Conservation (phyloP, 2,797 vertebrate genomes). For the Hyperoplus lanceolatus region DNA sequence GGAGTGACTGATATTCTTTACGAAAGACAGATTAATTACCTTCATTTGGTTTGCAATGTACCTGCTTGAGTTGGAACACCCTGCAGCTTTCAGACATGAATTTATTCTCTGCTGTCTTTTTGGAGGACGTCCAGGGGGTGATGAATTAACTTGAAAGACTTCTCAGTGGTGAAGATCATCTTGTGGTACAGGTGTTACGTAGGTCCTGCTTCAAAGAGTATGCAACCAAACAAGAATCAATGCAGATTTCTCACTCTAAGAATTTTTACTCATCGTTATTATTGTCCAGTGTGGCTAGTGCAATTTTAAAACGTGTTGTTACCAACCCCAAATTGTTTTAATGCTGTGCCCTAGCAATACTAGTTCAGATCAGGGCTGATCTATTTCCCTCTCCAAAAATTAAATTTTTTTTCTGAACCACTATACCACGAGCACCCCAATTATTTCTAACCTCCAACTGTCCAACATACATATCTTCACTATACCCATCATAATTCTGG, state of each 20-base stretch:
- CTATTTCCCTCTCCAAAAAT: conserved; percentile 19
- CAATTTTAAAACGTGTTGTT: conserved; percentile 51
- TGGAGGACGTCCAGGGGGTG: conserved; percentile 75
- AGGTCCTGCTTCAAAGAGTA: conserved; percentile 38
- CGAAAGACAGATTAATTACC: conserved; percentile 73
- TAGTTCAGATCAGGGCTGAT: conserved; percentile 19
- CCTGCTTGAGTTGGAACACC: conserved; percentile 68
- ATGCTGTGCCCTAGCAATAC: background rate
- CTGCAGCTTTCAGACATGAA: conserved; percentile 62
- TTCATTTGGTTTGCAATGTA: conserved; percentile 65
- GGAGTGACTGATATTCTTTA: conserved; percentile 54
- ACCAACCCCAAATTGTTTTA: conserved; percentile 38
- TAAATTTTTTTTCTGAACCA: background rate
- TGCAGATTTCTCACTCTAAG: conserved; percentile 24
- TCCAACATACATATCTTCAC: conserved; percentile 12
- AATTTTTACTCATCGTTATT: conserved; percentile 9
- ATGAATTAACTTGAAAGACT: conserved; percentile 63
- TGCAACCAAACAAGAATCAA: conserved; percentile 20
- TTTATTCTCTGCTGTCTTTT: conserved; percentile 66
- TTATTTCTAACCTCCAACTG: conserved; percentile 21
- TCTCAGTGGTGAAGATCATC: conserved; percentile 34
- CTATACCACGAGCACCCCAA: too few relatives aligned
- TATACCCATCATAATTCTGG: background rate
- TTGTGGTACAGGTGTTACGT: conserved; percentile 33
- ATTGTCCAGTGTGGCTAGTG: background rate